These are phyloP conservation scores for Amphiprion clarkii DNA, from an alignment of 2,797 vertebrate genomes.

Conservation along the genomic window DNA sequence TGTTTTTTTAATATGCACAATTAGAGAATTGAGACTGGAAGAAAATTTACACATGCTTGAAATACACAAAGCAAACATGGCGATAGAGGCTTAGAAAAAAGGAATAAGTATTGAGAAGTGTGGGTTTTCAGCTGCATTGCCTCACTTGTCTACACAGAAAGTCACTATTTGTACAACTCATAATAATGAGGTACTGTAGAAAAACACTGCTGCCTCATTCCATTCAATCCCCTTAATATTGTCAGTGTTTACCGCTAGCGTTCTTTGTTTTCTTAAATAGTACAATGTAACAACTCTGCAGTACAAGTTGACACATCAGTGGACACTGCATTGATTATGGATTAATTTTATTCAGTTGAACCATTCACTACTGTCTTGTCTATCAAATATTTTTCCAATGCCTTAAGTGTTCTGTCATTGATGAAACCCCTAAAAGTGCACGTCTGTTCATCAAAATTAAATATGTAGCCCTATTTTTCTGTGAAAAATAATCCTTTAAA, in stretches of 20 bases:
- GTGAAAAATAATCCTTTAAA: too few relatives aligned
- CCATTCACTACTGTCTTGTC: too few relatives aligned
- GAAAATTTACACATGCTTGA: not conserved
- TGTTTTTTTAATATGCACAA: slow-evolving; percentile 5
- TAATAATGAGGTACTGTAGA: not conserved
- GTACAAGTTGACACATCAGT: not conserved
- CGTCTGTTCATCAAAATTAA: too few relatives aligned
- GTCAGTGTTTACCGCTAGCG: too few relatives aligned
- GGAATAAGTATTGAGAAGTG: not conserved
- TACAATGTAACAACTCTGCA: not conserved
- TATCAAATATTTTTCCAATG: too few relatives aligned
- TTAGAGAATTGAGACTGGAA: not conserved
- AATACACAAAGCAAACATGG: not conserved
- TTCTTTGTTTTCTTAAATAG: not conserved
- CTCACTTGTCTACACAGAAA: not conserved
- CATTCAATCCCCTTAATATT: not conserved
- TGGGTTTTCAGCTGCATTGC: not conserved
- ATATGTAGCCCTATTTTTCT: too few relatives aligned
- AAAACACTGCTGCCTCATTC: not conserved
- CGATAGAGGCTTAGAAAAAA: not conserved
- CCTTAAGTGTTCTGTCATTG: too few relatives aligned
- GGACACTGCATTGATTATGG: not conserved
- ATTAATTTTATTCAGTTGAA: too few relatives aligned
- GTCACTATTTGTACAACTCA: slow-evolving; percentile 7
- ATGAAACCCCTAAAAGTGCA: too few relatives aligned